Evolutionary conservation across 1,140 invertebrate species (phyloP).

Genomic region (Nasonia longicornis): DNA sequence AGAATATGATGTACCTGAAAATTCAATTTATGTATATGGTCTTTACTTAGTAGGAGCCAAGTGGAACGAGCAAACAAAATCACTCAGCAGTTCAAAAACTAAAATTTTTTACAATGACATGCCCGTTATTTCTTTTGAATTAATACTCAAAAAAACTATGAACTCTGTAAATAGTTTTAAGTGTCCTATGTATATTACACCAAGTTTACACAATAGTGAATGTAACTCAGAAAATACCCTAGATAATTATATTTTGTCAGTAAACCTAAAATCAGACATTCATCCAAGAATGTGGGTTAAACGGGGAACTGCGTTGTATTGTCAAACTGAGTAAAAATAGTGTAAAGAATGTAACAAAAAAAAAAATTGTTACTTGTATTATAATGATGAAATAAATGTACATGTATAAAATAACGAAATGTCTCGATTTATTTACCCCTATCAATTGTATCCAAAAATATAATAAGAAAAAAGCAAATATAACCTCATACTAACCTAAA

Average conservation of each 20-base stretch:
- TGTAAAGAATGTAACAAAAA: constrained; percentile 17
- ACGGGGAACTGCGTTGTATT: constrained; percentile 84
- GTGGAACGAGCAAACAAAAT: constrained; percentile 75
- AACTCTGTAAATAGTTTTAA: constrained; percentile 73
- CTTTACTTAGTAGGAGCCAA: constrained; percentile 86
- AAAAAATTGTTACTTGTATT: constrained; percentile 40
- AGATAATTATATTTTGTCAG: constrained; percentile 86
- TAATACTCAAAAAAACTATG: constrained; percentile 69
- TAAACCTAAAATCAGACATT: constrained; percentile 78
- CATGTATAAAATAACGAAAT: neutral
- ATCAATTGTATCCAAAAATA: neutral
- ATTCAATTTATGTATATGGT: constrained; percentile 84
- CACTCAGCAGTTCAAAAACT: constrained; percentile 79
- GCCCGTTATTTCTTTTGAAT: constrained; percentile 79
- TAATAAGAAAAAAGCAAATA: constrained; percentile 1
- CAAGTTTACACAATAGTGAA: constrained; percentile 78
- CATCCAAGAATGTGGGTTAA: constrained; percentile 85
- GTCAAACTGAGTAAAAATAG: constrained; percentile 76
- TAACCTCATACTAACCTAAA: constrained; percentile 25
- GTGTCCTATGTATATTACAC: constrained; percentile 88
- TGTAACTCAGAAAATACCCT: constrained; percentile 76
- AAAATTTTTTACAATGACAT: constrained; percentile 84
- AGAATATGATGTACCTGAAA: constrained; percentile 63
- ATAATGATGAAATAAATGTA: constrained; percentile 31
- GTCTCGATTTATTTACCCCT: neutral